Evolutionary conservation across 2,888 invertebrate species (phyloP).

Genomic region (Drosophila neonasuta): DNA sequence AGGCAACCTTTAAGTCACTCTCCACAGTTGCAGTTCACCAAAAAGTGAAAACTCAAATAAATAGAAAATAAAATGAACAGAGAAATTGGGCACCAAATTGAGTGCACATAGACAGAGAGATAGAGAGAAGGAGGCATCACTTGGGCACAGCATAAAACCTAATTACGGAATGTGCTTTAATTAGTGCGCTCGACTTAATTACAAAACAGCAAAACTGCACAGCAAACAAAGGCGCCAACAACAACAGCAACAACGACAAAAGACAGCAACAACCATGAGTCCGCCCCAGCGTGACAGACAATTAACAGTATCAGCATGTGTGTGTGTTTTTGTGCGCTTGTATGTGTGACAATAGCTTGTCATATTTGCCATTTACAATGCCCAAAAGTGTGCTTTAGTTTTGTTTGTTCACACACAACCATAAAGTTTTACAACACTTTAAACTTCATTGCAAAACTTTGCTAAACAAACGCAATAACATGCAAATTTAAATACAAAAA

Average conservation of each 20-base stretch:
- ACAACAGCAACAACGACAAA: constrained; percentile 25
- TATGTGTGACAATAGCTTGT: constrained; percentile 56
- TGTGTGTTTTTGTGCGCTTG: background rate
- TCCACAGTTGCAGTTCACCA: constrained; percentile 20
- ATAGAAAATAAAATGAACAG: background rate
- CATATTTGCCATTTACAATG: constrained; percentile 35
- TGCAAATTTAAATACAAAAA: background rate
- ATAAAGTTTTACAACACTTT: constrained; percentile 9
- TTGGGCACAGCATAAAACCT: constrained; percentile 49
- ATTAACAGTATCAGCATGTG: constrained; percentile 28
- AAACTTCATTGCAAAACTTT: constrained; percentile 1
- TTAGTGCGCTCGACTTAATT: constrained; percentile 69
- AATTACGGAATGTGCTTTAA: constrained; percentile 65
- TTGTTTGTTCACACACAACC: constrained; percentile 30
- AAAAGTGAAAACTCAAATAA: constrained; percentile 8
- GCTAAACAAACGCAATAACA: background rate
- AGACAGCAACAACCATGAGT: constrained; percentile 14
- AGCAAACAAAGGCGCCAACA: constrained; percentile 45
- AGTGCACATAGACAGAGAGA: background rate
- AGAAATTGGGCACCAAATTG: constrained; percentile 11
- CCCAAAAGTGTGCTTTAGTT: constrained; percentile 47
- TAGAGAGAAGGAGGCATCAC: constrained; percentile 14
- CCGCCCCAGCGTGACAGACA: constrained; percentile 27
- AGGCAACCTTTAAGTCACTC: constrained; percentile 15
- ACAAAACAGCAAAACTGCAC: constrained; percentile 58